These are phyloP conservation scores for Pollenia angustigena DNA, from an alignment of 2,888 invertebrate species.

Conservation along the genomic window DNA sequence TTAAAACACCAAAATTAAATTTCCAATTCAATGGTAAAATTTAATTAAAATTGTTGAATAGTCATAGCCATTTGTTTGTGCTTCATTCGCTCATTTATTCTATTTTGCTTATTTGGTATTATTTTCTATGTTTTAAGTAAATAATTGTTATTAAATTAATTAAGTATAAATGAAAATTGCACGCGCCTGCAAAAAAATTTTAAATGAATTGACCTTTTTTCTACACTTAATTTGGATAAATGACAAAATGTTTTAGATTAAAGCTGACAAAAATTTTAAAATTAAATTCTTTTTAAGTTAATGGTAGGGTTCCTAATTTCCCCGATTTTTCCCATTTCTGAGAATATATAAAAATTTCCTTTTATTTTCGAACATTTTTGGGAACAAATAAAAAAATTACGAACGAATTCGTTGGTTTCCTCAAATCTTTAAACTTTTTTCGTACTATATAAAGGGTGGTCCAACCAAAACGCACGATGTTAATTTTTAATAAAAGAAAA, in stretches of 20 bases:
- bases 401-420: too few relatives aligned
- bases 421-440: too few relatives aligned
- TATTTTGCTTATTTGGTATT: background rate
- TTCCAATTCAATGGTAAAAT: slow-evolving; percentile 61
- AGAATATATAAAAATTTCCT: too few relatives aligned
- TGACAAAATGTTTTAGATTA: background rate
- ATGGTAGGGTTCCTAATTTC: too few relatives aligned
- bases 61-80: background rate
- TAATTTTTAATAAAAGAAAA: too few relatives aligned
- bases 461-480: too few relatives aligned
- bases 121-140: background rate
- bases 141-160: slow-evolving; percentile 39
- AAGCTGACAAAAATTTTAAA: background rate
- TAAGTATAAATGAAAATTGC: slow-evolving; percentile 1
- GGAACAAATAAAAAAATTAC: too few relatives aligned
- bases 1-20: slow-evolving; percentile 54
- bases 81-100: background rate
- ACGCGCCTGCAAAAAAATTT: background rate
- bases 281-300: too few relatives aligned
- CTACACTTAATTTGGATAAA: too few relatives aligned
- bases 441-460: too few relatives aligned
- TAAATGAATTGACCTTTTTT: background rate
- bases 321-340: too few relatives aligned
- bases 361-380: too few relatives aligned
- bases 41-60: slow-evolving; percentile 61